Evolutionary conservation across 2,797 vertebrate species (phyloP), one percentile per base, ranked within the genome.

Genomic region (Lithobates sylvaticus): DNA sequence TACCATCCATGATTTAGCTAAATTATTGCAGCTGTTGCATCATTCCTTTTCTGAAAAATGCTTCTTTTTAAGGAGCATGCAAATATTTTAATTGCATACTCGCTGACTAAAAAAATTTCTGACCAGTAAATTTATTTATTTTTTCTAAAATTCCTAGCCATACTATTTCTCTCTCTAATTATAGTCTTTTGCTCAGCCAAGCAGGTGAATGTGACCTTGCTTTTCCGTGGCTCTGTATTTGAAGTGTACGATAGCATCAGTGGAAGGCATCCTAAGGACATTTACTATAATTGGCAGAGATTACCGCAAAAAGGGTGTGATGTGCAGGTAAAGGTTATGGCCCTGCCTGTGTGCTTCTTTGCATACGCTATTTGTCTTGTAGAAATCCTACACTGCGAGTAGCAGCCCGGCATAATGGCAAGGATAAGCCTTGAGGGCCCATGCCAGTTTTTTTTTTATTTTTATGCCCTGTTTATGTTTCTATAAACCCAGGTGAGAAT

Each of bases 191-290:
- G 69, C 69, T 61, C 39, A 73, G 70, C 58, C 77, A 15, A 26
- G 68, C 72, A 76, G 72, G 27, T 75, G 68, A 68, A 50, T 67
- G 47, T 47, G 72, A 50, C 67, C 54, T 9, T 44, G 32, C 15
- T 18, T 13, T 42, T 64, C 21, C 26, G 15, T 42, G 27, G 26
- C 18, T 18, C 23, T 64, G n/a, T 27, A 61, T 74, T 64, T 82
- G 79, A 75, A n/a, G 72, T 75, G 1, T 83, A 39, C n/a, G 81
- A 83, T 83, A 67, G 0, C 18, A 83, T 83, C 71, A 83, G 80
- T 71, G 9, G 34, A 58, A 75, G 81, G 54, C 71, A n/a, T 75
- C 36, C 47, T 83, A 34, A 83, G 72, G 81, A 75, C 72, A 83
- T 68, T 83, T 76, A 50, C 72, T 18, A 32, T 76, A 83, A 76